Conservation (phyloP, 2,797 vertebrate genomes). For the Enoplosus armatus region DNA sequence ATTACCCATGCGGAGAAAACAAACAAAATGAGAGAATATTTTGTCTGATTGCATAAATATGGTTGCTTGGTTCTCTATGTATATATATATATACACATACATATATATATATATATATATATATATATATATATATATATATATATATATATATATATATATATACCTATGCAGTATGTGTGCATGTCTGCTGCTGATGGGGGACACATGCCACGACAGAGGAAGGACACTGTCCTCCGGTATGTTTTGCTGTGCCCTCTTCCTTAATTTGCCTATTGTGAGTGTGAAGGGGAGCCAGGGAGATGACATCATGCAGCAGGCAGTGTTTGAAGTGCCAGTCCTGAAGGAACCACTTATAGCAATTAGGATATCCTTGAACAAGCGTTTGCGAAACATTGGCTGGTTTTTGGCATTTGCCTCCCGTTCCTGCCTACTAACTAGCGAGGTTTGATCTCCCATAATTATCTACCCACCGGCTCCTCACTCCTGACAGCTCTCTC, state of each 20-base stretch:
- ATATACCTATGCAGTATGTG: neutral
- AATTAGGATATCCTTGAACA: conserved; percentile 99
- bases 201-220: conserved; percentile 59
- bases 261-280: conserved; percentile 89
- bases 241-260: conserved; percentile 82
- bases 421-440: conserved; percentile 91
- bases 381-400: conserved; percentile 96
- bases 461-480: conserved; percentile 92
- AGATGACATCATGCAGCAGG: conserved; percentile 93
- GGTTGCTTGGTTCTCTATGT: neutral
- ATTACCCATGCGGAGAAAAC: neutral
- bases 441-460: conserved; percentile 96
- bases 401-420: conserved; percentile 93
- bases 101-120: neutral
- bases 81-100: neutral
- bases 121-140: neutral
- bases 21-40: neutral
- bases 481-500: conserved; percentile 90
- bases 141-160: neutral
- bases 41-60: conserved; percentile 12
- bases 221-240: conserved; percentile 77
- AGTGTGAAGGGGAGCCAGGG: conserved; percentile 88
- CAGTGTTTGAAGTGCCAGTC: conserved; percentile 94
- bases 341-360: conserved; percentile 98
- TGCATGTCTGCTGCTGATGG: conserved; percentile 32